These are phyloP conservation scores for Bellardia pandia DNA, from an alignment of 2,888 invertebrate genomes.

Conservation along the genomic window DNA sequence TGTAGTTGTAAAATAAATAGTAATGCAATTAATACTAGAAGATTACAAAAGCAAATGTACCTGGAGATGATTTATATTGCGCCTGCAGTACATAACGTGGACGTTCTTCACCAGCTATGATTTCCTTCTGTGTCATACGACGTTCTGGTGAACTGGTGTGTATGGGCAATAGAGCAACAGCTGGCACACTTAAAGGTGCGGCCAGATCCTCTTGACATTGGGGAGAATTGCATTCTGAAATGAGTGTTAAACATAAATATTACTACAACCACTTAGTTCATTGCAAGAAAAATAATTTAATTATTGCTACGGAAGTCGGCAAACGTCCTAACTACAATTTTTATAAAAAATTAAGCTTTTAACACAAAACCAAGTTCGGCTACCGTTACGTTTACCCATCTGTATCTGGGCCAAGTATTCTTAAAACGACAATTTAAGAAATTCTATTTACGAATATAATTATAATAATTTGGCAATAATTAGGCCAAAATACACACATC, in stretches of 20 bases:
- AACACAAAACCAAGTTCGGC: too few species aligned
- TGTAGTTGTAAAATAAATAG: slow-evolving; percentile 11
- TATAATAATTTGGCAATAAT: too few species aligned
- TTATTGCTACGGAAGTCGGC: neutral
- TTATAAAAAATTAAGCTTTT: too few species aligned
- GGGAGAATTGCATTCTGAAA: slow-evolving; percentile 81
- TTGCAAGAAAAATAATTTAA: neutral
- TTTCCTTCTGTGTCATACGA: slow-evolving; percentile 86
- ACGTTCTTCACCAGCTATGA: slow-evolving; percentile 87
- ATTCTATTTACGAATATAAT: too few species aligned
- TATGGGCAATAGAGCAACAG: slow-evolving; percentile 83
- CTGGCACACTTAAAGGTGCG: slow-evolving; percentile 81
- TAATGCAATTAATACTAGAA: slow-evolving; percentile 28
- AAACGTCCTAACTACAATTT: too few species aligned
- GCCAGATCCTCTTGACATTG: slow-evolving; percentile 82
- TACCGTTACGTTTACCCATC: too few species aligned
- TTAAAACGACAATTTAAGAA: too few species aligned
- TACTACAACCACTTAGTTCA: too few species aligned
- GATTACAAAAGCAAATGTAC: slow-evolving; percentile 73
- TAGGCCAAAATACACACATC: too few species aligned
- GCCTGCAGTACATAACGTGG: slow-evolving; percentile 85
- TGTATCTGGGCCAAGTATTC: too few species aligned
- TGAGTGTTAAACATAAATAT: neutral
- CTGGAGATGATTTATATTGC: slow-evolving; percentile 81
- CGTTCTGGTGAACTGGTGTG: slow-evolving; percentile 84